Conservation (phyloP, 2,113 vertebrate genomes). For the Tyrannus savana region DNA sequence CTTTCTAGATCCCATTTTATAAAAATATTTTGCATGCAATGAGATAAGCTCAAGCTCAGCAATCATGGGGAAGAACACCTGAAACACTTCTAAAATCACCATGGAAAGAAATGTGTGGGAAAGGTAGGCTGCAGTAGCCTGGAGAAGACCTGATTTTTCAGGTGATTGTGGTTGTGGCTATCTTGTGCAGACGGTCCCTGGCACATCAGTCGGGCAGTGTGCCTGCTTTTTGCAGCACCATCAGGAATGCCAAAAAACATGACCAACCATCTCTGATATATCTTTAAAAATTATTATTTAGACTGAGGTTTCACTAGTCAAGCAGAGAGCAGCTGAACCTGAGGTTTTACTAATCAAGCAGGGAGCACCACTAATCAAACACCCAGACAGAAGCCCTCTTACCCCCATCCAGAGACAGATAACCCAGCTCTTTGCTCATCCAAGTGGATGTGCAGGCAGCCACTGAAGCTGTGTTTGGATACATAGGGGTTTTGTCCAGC, state of each 20-base stretch:
- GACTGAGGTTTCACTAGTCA: slow-evolving; percentile 51
- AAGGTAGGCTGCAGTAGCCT: background rate
- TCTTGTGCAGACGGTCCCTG: background rate
- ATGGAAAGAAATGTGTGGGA: background rate
- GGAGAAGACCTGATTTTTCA: background rate
- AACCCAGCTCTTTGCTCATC: slow-evolving; percentile 24
- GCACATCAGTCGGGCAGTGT: background rate
- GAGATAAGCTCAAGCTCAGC: background rate
- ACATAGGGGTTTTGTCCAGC: background rate
- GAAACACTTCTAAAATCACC: background rate
- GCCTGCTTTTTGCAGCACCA: background rate
- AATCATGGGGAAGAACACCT: background rate
- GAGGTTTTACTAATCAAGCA: slow-evolving; percentile 37
- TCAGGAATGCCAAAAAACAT: background rate
- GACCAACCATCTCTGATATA: background rate
- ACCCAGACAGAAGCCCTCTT: slow-evolving; percentile 44
- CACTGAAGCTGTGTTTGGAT: background rate
- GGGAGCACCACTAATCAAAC: background rate
- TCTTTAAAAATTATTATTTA: slow-evolving; percentile 18
- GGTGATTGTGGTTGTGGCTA: background rate
- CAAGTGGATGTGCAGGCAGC: background rate
- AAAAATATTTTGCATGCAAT: background rate
- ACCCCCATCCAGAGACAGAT: background rate
- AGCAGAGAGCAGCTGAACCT: slow-evolving; percentile 33
- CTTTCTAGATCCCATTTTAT: background rate